Percentiles rank a stretch among this genome's conserved stretches.
phyloP scores from a whole-genome alignment of 2,888 invertebrate genomes.

The Cosmia pyralina region DNA sequence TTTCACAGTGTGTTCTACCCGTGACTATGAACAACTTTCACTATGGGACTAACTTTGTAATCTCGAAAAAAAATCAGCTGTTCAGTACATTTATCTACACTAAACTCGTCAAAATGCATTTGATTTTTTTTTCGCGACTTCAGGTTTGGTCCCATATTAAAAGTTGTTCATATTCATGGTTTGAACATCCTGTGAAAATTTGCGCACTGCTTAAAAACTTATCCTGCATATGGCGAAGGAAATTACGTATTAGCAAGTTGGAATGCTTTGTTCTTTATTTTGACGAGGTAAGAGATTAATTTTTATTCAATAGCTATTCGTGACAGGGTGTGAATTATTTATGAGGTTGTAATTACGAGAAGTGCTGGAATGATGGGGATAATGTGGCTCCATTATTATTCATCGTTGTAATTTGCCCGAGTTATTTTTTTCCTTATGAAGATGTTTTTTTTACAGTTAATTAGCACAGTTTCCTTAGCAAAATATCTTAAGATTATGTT shows the following conservation, averaged over 20 bases:
- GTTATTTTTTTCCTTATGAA: constrained; percentile 5
- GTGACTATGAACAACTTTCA: too few species aligned
- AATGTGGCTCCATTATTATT: constrained; percentile 24
- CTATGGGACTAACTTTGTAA: too few species aligned
- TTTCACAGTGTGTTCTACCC: too few species aligned
- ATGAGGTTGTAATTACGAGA: constrained; percentile 15
- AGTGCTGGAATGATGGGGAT: constrained; percentile 6
- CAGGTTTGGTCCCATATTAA: too few species aligned
- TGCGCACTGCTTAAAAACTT: too few species aligned
- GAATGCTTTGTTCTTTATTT: neutral
- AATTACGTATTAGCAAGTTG: constrained; percentile 15
- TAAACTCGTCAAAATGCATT: too few species aligned
- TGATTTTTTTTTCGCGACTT: too few species aligned
- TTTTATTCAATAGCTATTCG: neutral
- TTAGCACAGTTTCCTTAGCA: neutral
- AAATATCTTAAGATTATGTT: neutral
- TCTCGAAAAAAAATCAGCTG: too few species aligned
- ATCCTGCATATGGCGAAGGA: constrained; percentile 6
- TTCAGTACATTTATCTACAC: too few species aligned
- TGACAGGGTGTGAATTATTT: constrained; percentile 27
- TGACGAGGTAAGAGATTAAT: neutral
- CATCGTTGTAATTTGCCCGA: neutral
- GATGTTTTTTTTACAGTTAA: neutral
- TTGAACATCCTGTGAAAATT: too few species aligned
- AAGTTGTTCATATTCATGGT: too few species aligned